A percentile compares a stretch with the other conserved stretches of the same genome.
Conservation (phyloP, 2,888 invertebrate genomes). For the Prenolepis imparis region DNA sequence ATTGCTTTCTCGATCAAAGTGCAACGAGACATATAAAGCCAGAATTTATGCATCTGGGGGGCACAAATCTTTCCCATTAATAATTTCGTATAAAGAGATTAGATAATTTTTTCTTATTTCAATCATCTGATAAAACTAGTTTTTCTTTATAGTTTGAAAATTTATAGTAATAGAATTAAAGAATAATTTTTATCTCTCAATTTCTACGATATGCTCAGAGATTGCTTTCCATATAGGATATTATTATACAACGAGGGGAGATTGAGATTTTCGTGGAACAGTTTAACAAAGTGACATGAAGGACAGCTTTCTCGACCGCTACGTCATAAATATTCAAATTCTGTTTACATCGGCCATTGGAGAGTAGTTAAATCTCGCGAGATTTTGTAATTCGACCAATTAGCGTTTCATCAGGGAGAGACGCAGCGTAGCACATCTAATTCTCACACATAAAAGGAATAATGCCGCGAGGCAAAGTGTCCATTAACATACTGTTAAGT, state of each 20-base stretch:
- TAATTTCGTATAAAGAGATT: background rate
- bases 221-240: background rate
- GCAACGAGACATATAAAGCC: background rate
- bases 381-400: conserved; percentile 33
- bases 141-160: background rate
- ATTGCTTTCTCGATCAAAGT: background rate
- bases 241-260: background rate
- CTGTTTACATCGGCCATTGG: background rate
- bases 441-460: conserved; percentile 30
- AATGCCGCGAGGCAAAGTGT: conserved; percentile 8
- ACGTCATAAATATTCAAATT: conserved; percentile 33
- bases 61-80: background rate
- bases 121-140: background rate
- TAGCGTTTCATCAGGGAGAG: background rate
- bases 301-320: background rate
- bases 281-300: conserved; percentile 10
- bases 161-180: too few relatives aligned
- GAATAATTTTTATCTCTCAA: background rate
- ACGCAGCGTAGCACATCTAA: background rate
- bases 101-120: background rate
- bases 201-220: background rate
- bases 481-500: conserved; percentile 12
- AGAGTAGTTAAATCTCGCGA: background rate
- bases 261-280: background rate
- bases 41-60: background rate